Base-by-base conservation (phyloP, 2,888 invertebrate species). In the Myathropa florea region DNA sequence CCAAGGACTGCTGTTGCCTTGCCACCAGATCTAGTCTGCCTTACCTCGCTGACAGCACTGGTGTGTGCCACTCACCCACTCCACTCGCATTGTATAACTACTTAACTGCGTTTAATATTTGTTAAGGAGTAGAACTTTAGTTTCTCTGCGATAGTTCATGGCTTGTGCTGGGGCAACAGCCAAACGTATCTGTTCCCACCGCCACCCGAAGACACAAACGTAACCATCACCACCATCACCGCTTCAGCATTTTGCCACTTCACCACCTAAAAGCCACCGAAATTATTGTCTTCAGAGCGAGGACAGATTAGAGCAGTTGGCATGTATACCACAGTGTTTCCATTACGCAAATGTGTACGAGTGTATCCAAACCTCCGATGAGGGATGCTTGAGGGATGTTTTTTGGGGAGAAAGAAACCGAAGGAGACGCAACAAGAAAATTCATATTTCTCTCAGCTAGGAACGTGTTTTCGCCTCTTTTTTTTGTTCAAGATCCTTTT, bases 71-170 rank as follows among this genome's bases (percentile, higher is more conserved):
- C 18, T 7, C 18, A 14, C 9, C 30, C n/a, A 6, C 67, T 36
- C 23, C 53, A 59, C 46, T 67, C 75, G 46, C 18, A 18, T 0
- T 3, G 46, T 78, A 61, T 59, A 83, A 83, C 83, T 83, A 83
- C 86, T 83, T 86, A 86, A 71, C 78, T 75, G 70, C 78, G 78
- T 83, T 86, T 86, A 79, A 79, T 83, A 75, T 83, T 83, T 86
- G 61, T 55, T 55, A 83, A 83, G 78, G 83, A 78, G 83, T 70
- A 61, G 57, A 84, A 80, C 70, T 84, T 84, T 71, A 84, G 75
- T 80, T 71, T 59, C 57, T 71, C 33, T 64, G 65, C 65, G 26
- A 77, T 61, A 46, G 57, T 30, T 71, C n/a, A 14, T 59, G n/a
- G 57, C 53, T 76, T 67, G 65, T 76, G 60, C 28, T 71, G 53